These are phyloP conservation scores for Aldrovandia affinis DNA, from an alignment of 2,797 vertebrate genomes.

Conservation along the genomic window DNA sequence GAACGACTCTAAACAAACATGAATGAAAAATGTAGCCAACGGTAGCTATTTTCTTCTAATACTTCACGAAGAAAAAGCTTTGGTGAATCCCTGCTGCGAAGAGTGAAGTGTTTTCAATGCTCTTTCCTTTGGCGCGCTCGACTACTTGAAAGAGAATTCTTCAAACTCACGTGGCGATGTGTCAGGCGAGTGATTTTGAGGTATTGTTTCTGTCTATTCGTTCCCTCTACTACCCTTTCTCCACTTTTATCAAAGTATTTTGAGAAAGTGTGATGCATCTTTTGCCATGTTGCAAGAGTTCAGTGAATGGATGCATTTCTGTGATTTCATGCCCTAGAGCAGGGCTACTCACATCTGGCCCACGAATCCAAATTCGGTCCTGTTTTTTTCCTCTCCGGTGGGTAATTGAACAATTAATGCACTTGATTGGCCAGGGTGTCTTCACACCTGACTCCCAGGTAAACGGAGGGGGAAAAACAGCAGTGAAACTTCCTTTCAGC, in stretches of 20 bases:
- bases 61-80: background rate
- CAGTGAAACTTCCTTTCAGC: too few species aligned
- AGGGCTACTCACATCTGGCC: too few species aligned
- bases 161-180: background rate
- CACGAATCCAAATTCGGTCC: too few species aligned
- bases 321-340: background rate
- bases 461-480: too few species aligned
- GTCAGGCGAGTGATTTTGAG: background rate
- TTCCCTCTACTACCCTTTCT: background rate
- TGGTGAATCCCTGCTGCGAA: background rate
- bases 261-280: background rate
- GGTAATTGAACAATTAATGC: too few species aligned
- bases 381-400: too few species aligned
- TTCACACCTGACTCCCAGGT: too few species aligned
- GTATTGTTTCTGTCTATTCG: background rate
- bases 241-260: background rate
- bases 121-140: background rate
- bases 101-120: background rate
- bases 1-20: background rate
- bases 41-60: background rate
- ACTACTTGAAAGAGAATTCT: too few species aligned
- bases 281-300: background rate
- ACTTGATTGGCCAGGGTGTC: too few species aligned
- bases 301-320: background rate
- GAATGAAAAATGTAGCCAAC: background rate